A percentile compares a stretch with the other conserved stretches of the same genome.
These are phyloP conservation scores for Lacerta viridis DNA, from an alignment of 2,797 vertebrate genomes.

Conservation along the genomic window DNA sequence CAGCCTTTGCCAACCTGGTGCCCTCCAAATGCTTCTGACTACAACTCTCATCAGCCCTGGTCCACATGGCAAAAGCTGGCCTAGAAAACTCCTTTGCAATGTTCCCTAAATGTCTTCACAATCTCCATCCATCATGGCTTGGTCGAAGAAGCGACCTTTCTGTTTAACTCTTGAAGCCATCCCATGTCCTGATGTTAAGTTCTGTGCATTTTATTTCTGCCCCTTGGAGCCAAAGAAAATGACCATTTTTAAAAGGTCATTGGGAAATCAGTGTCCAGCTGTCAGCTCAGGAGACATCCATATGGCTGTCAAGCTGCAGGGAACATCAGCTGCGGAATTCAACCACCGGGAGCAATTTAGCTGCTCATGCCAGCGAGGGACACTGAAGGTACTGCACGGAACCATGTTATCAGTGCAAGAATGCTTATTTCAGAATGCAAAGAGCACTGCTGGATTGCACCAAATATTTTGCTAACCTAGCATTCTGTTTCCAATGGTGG, in stretches of 20 bases:
- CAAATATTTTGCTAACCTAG: neutral
- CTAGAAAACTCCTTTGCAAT: slow-evolving; percentile 18
- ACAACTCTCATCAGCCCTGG: no score
- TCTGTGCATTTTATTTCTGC: slow-evolving; percentile 53
- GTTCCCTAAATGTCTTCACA: slow-evolving; percentile 35
- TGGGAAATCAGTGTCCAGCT: slow-evolving; percentile 48
- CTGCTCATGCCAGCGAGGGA: neutral
- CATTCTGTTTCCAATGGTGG: no score
- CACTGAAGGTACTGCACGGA: neutral
- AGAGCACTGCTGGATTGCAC: neutral
- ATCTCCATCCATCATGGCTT: slow-evolving; percentile 32
- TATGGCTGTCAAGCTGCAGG: slow-evolving; percentile 20
- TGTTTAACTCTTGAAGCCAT: slow-evolving; percentile 23
- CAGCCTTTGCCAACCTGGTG: no score
- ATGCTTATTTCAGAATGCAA: neutral
- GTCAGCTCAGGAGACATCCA: slow-evolving; percentile 44
- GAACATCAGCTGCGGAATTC: slow-evolving; percentile 23
- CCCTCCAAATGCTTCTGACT: no score
- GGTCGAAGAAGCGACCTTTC: slow-evolving; percentile 47
- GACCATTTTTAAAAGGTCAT: slow-evolving; percentile 61
- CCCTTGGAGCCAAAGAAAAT: slow-evolving; percentile 66
- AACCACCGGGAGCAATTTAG: neutral
- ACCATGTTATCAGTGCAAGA: neutral
- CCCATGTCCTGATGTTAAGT: slow-evolving; percentile 46
- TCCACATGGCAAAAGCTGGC: no score